Evolutionary conservation across 2,888 invertebrate species (phyloP), one percentile per base, ranked within the genome.

Genomic region (Vanessa cardui): DNA sequence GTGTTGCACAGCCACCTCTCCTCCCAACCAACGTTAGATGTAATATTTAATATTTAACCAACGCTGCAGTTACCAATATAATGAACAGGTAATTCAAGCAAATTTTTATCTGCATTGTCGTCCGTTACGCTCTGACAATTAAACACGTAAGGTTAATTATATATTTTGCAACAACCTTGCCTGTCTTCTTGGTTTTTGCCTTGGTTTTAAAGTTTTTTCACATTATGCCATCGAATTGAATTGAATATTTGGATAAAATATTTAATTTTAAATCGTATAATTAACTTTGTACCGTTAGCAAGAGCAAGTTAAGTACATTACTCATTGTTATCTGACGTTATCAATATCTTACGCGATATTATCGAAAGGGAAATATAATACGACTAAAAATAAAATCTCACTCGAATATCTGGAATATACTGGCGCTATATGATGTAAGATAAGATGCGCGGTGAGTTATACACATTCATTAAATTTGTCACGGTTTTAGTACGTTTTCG

Each of bases 71-170:
- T 39, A 39, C 12, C 39, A 39, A 39, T 39, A 12, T 39, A 39
- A 39, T 3, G 12, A 39, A 39, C 39, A 39, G 39, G 39, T n/a
- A 47, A 47, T n/a, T 16, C 18, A 49, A 39, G 18, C 15, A 12
- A 26, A 39, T 15, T 39, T 77, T 72, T 77, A 78, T 78, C 77
- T 52, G 52, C 15, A 52, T 21, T 52, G 52, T 52, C 52, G 77
- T 77, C 64, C 75, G 80, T 77, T 73, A 80, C 75, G 80, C 76
- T 77, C 68, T 63, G 71, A 33, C 69, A 68, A 68, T 58, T 49
- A 72, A 65, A 74, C 63, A 71, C 64, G 64, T 47, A 61, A 61
- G 33, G 58, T 20, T 18, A 18, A 18, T 18, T 58, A 39, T 39
- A 20, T 47, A 47, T 47, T 47, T 47, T 47, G 18, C 18, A 47